Percentiles rank a stretch among this genome's conserved stretches.
Evolutionary conservation across 2,888 invertebrate species (phyloP).

Genomic region (Sisyra terminalis): DNA sequence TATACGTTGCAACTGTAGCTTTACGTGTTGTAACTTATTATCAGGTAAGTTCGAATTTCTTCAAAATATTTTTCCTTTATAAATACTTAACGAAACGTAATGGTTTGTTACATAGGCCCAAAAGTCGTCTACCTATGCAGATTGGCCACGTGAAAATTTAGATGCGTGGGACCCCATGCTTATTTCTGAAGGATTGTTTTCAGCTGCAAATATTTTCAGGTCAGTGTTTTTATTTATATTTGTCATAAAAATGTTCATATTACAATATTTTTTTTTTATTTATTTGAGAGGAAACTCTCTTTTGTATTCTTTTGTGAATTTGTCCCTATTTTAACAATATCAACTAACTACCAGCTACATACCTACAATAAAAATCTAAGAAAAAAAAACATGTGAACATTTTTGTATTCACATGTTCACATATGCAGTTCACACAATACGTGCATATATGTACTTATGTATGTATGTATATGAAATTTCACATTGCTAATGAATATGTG

Average conservation of each 20-base stretch:
- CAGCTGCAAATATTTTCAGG: slow-evolving; percentile 94
- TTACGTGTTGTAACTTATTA: slow-evolving; percentile 87
- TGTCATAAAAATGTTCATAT: background rate
- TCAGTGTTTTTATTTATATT: slow-evolving; percentile 16
- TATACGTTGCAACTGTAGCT: slow-evolving; percentile 94
- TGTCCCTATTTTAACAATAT: no score
- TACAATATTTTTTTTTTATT: no score
- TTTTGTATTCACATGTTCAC: no score
- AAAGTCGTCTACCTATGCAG: slow-evolving; percentile 35
- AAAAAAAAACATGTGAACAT: no score
- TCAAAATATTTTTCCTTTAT: background rate
- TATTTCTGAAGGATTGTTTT: slow-evolving; percentile 89
- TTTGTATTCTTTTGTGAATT: no score
- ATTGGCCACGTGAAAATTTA: slow-evolving; percentile 78
- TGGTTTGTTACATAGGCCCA: slow-evolving; percentile 29
- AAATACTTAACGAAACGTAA: background rate
- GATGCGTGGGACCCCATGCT: slow-evolving; percentile 98
- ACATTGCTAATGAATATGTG: no score
- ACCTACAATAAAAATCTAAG: no score
- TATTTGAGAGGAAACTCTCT: no score
- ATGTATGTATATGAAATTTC: no score
- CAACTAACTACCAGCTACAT: no score
- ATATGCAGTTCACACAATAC: no score
- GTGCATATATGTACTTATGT: no score
- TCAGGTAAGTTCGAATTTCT: slow-evolving; percentile 43